Percentiles rank a stretch among this genome's conserved stretches.
phyloP scores from a whole-genome alignment of 2,888 invertebrate genomes.

The Orthosia incerta region DNA sequence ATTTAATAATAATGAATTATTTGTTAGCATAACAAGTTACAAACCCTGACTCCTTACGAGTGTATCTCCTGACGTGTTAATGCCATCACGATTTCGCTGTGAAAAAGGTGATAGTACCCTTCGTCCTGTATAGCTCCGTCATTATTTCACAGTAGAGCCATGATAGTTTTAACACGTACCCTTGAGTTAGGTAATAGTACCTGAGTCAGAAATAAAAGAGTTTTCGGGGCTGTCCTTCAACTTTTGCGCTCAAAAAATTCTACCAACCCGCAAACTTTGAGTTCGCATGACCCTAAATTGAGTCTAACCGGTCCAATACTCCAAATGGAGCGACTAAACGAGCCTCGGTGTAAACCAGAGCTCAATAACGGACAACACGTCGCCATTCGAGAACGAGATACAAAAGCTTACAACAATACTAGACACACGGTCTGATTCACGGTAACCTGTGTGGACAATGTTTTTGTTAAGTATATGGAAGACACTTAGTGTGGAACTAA shows the following conservation, averaged over 20 bases:
- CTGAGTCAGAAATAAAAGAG: no score
- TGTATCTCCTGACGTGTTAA: no score
- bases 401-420: conserved; percentile 50
- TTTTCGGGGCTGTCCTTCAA: not conserved
- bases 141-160: no score
- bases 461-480: conserved; percentile 29
- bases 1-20: no score
- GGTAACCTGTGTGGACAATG: conserved; percentile 35
- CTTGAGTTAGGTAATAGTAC: no score
- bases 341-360: conserved; percentile 27
- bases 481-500: not conserved
- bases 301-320: not conserved
- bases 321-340: not conserved
- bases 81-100: no score
- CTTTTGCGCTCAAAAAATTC: not conserved
- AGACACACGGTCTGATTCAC: conserved; percentile 62
- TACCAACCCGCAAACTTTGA: not conserved
- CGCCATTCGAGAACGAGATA: conserved; percentile 26
- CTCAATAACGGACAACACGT: conserved; percentile 1
- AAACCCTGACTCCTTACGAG: no score
- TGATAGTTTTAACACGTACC: no score
- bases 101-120: no score
- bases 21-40: no score
- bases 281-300: not conserved
- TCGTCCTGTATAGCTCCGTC: no score